These are phyloP conservation scores for Acyrthosiphon pisum DNA, from an alignment of 1,140 invertebrate species.

Conservation along the genomic window DNA sequence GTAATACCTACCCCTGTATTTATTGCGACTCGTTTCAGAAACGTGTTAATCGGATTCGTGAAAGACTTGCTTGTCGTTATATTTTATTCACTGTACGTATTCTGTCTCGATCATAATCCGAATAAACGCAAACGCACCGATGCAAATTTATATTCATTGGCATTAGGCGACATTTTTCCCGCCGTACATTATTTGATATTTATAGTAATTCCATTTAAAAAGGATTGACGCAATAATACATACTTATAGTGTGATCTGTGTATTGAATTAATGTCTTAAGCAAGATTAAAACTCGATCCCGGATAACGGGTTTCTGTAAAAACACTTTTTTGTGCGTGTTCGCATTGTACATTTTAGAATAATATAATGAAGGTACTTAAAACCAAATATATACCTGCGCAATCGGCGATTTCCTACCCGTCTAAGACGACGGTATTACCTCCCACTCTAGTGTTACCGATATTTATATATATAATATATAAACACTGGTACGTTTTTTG, in stretches of 20 bases:
- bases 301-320: neutral
- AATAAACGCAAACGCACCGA: neutral
- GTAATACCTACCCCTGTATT: neutral
- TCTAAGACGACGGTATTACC: neutral
- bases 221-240: neutral
- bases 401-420: neutral
- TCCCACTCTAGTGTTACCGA: neutral
- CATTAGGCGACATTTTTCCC: neutral
- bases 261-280: neutral
- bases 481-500: neutral
- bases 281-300: neutral
- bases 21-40: neutral
- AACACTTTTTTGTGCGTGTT: neutral
- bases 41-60: conserved; percentile 24
- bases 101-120: neutral
- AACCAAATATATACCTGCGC: neutral
- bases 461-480: neutral
- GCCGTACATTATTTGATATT: neutral
- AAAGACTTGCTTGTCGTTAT: neutral
- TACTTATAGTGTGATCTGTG: neutral
- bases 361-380: neutral
- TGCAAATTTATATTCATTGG: neutral
- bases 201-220: neutral
- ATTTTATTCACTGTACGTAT: neutral
- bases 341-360: neutral